Evolutionary conservation across 2,888 invertebrate genomes (phyloP).

Genomic region (Acronicta alni): DNA sequence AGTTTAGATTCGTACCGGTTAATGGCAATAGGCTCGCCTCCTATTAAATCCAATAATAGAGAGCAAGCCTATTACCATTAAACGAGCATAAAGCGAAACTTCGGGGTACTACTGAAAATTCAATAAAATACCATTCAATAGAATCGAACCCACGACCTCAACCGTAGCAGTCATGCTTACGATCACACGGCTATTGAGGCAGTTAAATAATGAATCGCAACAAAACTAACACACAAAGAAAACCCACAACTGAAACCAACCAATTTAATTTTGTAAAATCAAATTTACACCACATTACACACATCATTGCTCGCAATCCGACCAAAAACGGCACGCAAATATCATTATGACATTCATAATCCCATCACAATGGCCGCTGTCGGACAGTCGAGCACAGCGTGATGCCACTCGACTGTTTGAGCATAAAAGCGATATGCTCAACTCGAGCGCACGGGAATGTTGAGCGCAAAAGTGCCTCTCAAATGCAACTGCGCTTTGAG

Average conservation of each 20-base stretch:
- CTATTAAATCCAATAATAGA: too few relatives aligned
- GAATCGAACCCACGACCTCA: too few relatives aligned
- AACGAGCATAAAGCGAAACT: too few relatives aligned
- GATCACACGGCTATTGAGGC: too few relatives aligned
- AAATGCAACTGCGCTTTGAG: constrained; percentile 43
- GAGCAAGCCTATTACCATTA: too few relatives aligned
- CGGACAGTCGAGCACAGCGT: constrained; percentile 24
- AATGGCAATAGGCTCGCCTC: too few relatives aligned
- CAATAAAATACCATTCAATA: too few relatives aligned
- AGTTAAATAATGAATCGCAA: too few relatives aligned
- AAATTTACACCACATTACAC: constrained; percentile 40
- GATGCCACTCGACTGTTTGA: constrained; percentile 47
- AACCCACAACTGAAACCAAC: constrained; percentile 10
- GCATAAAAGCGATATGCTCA: constrained; percentile 52
- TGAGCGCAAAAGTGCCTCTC: constrained; percentile 48
- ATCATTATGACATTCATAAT: constrained; percentile 55
- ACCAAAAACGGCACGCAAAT: constrained; percentile 46
- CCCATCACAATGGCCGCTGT: constrained; percentile 42
- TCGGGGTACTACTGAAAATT: too few relatives aligned
- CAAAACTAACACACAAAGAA: neutral
- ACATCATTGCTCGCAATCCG: constrained; percentile 28
- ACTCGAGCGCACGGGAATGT: constrained; percentile 27
- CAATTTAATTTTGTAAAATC: constrained; percentile 30
- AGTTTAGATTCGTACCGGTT: too few relatives aligned
- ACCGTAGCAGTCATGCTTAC: too few relatives aligned